phyloP scores from a whole-genome alignment of 1,140 invertebrate genomes.

The Homalodisca vitripennis region DNA sequence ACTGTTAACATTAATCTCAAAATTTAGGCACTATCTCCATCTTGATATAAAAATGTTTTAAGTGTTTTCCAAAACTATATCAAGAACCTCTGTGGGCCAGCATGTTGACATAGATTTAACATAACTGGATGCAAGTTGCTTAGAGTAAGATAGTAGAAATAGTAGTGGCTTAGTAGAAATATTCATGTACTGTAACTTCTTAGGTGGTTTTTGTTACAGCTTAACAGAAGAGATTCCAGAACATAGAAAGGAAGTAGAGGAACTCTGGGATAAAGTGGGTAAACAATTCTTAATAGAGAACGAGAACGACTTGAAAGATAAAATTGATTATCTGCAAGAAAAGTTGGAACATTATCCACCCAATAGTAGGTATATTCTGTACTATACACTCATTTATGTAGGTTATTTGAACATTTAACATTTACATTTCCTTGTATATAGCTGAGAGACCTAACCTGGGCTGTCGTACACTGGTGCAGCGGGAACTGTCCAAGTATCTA shows the following conservation, averaged over 20 bases:
- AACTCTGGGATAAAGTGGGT: slow-evolving; percentile 67
- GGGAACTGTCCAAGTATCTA: slow-evolving; percentile 66
- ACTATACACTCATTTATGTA: not conserved
- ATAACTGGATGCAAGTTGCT: no score
- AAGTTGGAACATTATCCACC: slow-evolving; percentile 63
- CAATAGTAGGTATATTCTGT: slow-evolving; percentile 51
- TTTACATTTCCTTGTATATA: no score
- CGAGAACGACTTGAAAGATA: slow-evolving; percentile 70
- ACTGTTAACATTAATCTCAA: no score
- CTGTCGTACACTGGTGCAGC: slow-evolving; percentile 67
- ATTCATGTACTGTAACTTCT: no score
- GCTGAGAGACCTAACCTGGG: slow-evolving; percentile 71
- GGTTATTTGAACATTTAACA: not conserved
- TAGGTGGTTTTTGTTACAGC: no score
- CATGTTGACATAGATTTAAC: no score
- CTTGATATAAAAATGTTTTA: no score
- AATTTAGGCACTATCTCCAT: no score
- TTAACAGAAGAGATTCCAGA: slow-evolving; percentile 68
- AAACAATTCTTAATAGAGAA: slow-evolving; percentile 71
- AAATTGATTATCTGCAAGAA: slow-evolving; percentile 63
- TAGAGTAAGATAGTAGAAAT: no score
- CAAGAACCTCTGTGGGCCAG: no score
- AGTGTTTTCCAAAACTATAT: no score
- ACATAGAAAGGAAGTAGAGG: slow-evolving; percentile 56
- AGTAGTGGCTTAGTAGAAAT: no score